These are phyloP conservation scores for Megalops cyprinoides DNA, from an alignment of 2,797 vertebrate species.

Conservation along the genomic window DNA sequence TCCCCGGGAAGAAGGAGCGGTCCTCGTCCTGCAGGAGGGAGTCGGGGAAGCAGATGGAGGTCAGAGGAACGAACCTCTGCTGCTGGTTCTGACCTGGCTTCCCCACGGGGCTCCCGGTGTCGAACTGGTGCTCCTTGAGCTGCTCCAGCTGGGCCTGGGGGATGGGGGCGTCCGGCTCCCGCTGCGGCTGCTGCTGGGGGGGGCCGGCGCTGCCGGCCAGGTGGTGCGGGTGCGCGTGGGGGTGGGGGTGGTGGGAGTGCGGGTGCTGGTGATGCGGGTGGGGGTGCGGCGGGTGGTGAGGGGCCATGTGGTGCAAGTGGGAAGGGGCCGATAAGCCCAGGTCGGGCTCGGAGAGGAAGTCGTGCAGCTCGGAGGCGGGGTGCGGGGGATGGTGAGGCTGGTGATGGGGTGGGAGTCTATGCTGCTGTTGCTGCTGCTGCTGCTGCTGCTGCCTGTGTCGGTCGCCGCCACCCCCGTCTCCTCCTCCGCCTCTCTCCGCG, in stretches of 20 bases:
- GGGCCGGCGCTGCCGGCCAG: conserved; percentile 45
- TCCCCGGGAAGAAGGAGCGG: conserved; percentile 89
- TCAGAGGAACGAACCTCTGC: conserved; percentile 81
- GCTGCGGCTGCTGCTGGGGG: conserved; percentile 42
- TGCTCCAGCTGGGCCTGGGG: conserved; percentile 71
- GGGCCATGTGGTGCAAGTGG: conserved; percentile 70
- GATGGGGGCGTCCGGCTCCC: conserved; percentile 66
- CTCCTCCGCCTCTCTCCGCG: conserved; percentile 59
- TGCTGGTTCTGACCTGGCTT: conserved; percentile 71
- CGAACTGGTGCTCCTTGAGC: conserved; percentile 80
- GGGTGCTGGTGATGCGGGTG: conserved; percentile 67
- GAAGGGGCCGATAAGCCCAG: conserved; percentile 64
- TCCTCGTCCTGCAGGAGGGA: conserved; percentile 88
- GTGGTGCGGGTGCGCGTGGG: conserved; percentile 56
- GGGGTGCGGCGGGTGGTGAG: conserved; percentile 61
- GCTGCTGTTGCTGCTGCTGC: conserved; percentile 62
- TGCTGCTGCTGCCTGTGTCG: conserved; percentile 65
- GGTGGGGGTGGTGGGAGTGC: conserved; percentile 55
- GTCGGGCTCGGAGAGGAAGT: conserved; percentile 73
- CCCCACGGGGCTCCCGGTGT: conserved; percentile 63
- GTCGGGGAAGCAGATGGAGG: conserved; percentile 92
- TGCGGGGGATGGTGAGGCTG: conserved; percentile 63
- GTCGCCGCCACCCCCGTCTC: conserved; percentile 57
- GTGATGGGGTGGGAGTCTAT: conserved; percentile 64
- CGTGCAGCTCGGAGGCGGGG: conserved; percentile 66